These are phyloP conservation scores for Caloenas nicobarica DNA, from an alignment of 2,113 vertebrate genomes.

Conservation along the genomic window DNA sequence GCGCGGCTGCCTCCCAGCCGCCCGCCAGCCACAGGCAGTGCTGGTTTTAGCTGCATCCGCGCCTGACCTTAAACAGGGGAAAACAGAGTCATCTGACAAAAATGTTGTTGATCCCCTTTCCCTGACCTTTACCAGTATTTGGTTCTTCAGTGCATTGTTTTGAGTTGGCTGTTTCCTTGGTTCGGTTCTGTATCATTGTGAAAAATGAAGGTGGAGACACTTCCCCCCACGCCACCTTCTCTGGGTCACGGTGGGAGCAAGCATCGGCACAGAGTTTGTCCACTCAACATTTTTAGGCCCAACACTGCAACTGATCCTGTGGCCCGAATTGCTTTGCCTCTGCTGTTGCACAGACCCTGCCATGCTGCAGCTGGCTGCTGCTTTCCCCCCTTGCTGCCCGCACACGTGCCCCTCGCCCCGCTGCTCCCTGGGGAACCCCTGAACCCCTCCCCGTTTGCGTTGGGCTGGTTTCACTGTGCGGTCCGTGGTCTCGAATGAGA, in stretches of 20 bases:
- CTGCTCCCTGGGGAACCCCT: background rate
- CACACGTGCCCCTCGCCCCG: background rate
- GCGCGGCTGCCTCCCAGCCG: background rate
- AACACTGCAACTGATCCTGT: background rate
- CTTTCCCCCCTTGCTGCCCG: background rate
- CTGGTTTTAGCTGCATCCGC: background rate
- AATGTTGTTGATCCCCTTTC: background rate
- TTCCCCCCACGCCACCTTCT: background rate
- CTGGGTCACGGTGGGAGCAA: background rate
- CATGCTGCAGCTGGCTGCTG: background rate
- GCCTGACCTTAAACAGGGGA: background rate
- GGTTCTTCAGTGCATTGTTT: background rate
- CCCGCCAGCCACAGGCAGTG: background rate
- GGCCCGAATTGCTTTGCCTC: background rate
- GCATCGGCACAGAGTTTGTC: background rate
- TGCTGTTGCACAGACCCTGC: rapidly evolving
- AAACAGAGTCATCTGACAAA: background rate
- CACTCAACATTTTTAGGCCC: background rate
- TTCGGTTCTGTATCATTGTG: rapidly evolving
- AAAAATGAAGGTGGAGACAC: background rate
- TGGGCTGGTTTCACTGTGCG: background rate
- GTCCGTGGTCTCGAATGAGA: background rate
- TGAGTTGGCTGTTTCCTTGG: background rate
- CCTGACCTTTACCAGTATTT: background rate
- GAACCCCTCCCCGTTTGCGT: background rate